These are phyloP conservation scores for Avahi laniger DNA, from an alignment of 2,797 vertebrate species.

Conservation along the genomic window DNA sequence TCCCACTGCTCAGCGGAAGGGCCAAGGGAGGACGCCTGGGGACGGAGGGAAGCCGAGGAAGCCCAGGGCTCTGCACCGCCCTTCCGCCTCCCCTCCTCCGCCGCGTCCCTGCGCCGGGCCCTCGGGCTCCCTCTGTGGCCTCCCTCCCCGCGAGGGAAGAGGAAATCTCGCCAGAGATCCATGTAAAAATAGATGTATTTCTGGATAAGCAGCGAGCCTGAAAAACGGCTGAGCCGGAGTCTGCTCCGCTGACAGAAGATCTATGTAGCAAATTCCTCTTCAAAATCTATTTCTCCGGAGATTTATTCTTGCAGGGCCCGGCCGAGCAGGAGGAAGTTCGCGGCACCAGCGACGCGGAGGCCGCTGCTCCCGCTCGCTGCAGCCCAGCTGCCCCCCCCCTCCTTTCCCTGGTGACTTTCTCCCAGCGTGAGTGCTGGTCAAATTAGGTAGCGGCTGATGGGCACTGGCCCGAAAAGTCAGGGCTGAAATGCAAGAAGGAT, in stretches of 20 bases:
- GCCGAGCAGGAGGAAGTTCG: background rate
- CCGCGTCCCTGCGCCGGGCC: rapidly evolving
- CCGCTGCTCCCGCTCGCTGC: background rate
- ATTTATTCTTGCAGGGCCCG: slow-evolving; percentile 57
- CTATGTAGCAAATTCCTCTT: slow-evolving; percentile 76
- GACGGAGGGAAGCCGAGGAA: background rate
- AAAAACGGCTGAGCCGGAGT: slow-evolving; percentile 68
- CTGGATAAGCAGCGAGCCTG: slow-evolving; percentile 69
- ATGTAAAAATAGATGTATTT: slow-evolving; percentile 77
- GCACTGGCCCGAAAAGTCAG: background rate
- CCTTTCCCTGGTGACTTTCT: background rate
- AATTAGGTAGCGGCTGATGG: background rate
- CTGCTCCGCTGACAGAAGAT: slow-evolving; percentile 76
- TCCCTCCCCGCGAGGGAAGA: background rate
- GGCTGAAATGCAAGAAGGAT: slow-evolving; percentile 27
- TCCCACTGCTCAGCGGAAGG: background rate
- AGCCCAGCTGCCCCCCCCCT: background rate
- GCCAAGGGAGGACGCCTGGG: background rate
- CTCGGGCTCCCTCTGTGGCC: background rate
- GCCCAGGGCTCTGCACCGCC: background rate
- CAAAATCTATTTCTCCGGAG: slow-evolving; percentile 73
- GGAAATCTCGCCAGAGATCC: slow-evolving; percentile 48
- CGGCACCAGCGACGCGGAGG: background rate
- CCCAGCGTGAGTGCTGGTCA: background rate
- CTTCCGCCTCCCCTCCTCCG: background rate